Evolutionary conservation across 1,140 invertebrate genomes (phyloP).

Genomic region (Atta texana): DNA sequence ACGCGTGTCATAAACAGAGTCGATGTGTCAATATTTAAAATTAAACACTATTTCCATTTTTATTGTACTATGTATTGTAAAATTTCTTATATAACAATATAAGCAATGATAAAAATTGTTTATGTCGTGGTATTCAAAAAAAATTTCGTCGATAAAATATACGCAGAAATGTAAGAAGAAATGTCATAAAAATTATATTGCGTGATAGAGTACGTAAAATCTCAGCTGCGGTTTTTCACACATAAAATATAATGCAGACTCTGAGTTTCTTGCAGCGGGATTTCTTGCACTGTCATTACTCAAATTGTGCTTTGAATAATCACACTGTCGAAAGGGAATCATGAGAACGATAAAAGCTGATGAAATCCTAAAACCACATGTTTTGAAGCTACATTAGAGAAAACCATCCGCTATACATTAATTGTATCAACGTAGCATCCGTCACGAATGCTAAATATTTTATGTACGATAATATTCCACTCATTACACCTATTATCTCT

Average conservation of each 20-base stretch:
- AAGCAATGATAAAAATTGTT: neutral
- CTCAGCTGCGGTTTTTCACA: neutral
- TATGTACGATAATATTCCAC: neutral
- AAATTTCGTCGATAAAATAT: neutral
- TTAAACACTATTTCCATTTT: neutral
- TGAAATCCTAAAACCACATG: neutral
- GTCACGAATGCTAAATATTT: slow-evolving; percentile 15
- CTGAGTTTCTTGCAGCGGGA: neutral
- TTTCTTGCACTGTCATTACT: neutral
- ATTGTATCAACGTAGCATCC: neutral
- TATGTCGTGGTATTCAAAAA: neutral
- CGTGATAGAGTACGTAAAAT: neutral
- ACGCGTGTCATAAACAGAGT: neutral
- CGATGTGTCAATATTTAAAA: neutral
- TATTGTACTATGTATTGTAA: neutral
- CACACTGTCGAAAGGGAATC: neutral
- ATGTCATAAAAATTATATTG: neutral
- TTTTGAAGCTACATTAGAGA: neutral
- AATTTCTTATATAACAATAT: neutral
- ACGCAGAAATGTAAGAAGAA: neutral
- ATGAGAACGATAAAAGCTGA: slow-evolving; percentile 11
- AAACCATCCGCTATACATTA: neutral
- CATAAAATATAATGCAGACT: neutral
- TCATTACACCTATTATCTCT: neutral
- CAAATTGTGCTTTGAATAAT: neutral